Conservation (phyloP, 2,888 invertebrate species). For the Andrena bicolor region DNA sequence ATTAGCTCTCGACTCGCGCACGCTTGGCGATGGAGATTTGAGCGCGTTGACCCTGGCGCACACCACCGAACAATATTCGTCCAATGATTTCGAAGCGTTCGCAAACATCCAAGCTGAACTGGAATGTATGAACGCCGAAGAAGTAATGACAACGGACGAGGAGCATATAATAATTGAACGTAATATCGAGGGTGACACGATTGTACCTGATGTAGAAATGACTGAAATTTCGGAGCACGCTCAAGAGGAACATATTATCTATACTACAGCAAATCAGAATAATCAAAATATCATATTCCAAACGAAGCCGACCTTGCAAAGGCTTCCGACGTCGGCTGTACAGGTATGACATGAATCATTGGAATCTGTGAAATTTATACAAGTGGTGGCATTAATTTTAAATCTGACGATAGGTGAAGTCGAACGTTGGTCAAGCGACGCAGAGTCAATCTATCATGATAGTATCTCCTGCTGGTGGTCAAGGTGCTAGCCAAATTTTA, state of each 20-base stretch:
- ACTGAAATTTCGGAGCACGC: slow-evolving; percentile 77
- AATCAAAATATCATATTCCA: slow-evolving; percentile 82
- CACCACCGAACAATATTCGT: slow-evolving; percentile 78
- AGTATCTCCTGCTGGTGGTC: slow-evolving; percentile 82
- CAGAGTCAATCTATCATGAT: slow-evolving; percentile 84
- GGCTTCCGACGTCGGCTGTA: slow-evolving; percentile 80
- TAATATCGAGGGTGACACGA: slow-evolving; percentile 75
- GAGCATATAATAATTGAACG: slow-evolving; percentile 73
- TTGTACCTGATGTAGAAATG: slow-evolving; percentile 82
- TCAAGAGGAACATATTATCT: slow-evolving; percentile 80
- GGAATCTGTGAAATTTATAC: neutral
- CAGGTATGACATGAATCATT: slow-evolving; percentile 69
- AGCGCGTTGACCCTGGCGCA: slow-evolving; percentile 78
- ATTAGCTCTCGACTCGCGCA: slow-evolving; percentile 76
- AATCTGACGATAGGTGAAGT: slow-evolving; percentile 75
- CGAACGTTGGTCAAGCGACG: slow-evolving; percentile 75
- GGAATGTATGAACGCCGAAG: slow-evolving; percentile 83
- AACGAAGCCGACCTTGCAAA: slow-evolving; percentile 82
- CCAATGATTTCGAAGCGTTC: slow-evolving; percentile 84
- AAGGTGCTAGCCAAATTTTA: slow-evolving; percentile 83
- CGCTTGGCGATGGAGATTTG: slow-evolving; percentile 80
- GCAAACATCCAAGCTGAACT: slow-evolving; percentile 85
- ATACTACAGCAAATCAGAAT: slow-evolving; percentile 78
- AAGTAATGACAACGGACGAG: slow-evolving; percentile 82
- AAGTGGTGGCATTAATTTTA: slow-evolving; percentile 8